A percentile compares a stretch with the other conserved stretches of the same genome.
These are phyloP conservation scores for Carollia perspicillata DNA, from an alignment of 2,113 vertebrate species.

Conservation along the genomic window DNA sequence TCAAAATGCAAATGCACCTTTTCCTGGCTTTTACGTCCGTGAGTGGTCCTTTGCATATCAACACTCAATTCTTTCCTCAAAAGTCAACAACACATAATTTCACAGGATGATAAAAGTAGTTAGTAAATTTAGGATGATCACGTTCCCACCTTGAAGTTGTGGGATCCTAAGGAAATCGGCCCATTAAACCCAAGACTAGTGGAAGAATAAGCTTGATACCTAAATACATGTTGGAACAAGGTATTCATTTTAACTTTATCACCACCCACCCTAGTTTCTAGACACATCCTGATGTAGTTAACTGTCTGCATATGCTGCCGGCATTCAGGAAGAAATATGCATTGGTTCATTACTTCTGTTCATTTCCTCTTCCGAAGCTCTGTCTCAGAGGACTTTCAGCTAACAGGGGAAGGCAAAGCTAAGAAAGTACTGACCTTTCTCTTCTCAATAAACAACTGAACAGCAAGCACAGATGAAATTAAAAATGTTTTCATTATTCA, in stretches of 20 bases:
- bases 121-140: conserved; percentile 24
- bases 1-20: conserved; percentile 22
- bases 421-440: not conserved
- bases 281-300: conserved; percentile 26
- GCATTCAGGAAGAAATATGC: not conserved
- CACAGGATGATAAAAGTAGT: not conserved
- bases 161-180: conserved; percentile 29
- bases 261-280: conserved; percentile 11
- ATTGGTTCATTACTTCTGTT: not conserved
- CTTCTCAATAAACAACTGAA: not conserved
- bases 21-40: not conserved
- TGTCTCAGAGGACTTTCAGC: not conserved
- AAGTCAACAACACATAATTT: conserved; percentile 11
- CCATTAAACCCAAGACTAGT: conserved; percentile 50
- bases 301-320: not conserved
- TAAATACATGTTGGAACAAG: not conserved
- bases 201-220: not conserved
- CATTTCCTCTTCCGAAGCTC: conserved; percentile 5
- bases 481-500: not conserved
- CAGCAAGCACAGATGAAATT: conserved; percentile 19
- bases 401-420: not conserved
- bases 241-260: conserved; percentile 22
- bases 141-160: conserved; percentile 55
- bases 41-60: not conserved
- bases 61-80: not conserved